Percentiles rank a stretch among this genome's conserved stretches.
Conservation (phyloP, 2,113 vertebrate species). For the Oplegnathus fasciatus region DNA sequence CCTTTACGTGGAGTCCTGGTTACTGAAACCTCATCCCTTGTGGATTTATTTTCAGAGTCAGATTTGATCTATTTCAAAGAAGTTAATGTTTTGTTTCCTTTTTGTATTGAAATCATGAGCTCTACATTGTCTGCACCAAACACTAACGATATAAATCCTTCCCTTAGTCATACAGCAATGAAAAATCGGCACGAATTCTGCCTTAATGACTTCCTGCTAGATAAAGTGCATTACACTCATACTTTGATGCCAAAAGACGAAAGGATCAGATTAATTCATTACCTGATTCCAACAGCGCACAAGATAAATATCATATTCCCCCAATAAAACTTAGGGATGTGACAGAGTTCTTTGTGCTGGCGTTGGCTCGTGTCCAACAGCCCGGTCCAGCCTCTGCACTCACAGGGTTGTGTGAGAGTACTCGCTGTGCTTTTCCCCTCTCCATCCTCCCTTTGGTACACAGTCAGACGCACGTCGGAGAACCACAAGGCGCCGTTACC, state of each 20-base stretch:
- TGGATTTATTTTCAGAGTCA: background rate
- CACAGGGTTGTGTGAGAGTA: conserved; percentile 70
- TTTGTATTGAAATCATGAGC: conserved; percentile 45
- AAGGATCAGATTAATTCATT: conserved; percentile 70
- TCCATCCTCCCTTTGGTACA: conserved; percentile 54
- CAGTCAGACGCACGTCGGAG: conserved; percentile 50
- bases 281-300: conserved; percentile 61
- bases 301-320: conserved; percentile 72
- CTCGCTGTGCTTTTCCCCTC: conserved; percentile 51
- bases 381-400: conserved; percentile 59
- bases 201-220: conserved; percentile 62
- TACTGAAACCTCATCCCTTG: background rate
- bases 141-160: conserved; percentile 37
- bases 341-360: conserved; percentile 77
- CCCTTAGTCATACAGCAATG: conserved; percentile 31
- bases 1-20: background rate
- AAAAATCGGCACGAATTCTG: conserved; percentile 30
- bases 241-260: conserved; percentile 65
- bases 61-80: conserved; percentile 6
- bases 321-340: conserved; percentile 73
- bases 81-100: conserved; percentile 16
- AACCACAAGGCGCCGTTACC: conserved; percentile 57
- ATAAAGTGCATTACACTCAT: conserved; percentile 61
- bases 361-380: conserved; percentile 66
- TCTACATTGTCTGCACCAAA: conserved; percentile 11